phyloP scores from a whole-genome alignment of 2,888 invertebrate species.

The Epistrophe eligans region DNA sequence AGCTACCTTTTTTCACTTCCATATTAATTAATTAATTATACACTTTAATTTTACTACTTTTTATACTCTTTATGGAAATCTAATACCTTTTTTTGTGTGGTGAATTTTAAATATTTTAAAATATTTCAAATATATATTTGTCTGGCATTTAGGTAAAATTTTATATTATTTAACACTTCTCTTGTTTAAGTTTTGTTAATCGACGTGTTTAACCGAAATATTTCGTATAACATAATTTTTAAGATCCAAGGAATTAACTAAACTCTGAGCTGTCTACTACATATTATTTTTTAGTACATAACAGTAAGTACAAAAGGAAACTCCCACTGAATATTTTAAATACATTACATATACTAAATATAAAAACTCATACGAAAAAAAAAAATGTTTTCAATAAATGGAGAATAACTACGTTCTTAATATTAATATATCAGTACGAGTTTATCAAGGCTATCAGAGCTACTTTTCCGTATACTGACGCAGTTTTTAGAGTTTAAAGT shows the following conservation, averaged over 20 bases:
- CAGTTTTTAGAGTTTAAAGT: neutral
- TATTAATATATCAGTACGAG: neutral
- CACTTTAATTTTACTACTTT: neutral
- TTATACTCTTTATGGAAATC: neutral
- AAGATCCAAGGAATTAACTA: too few relatives aligned
- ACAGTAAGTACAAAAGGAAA: too few relatives aligned
- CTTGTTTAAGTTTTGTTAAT: neutral
- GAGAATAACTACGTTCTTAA: too few relatives aligned
- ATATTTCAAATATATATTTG: neutral
- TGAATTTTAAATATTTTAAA: neutral
- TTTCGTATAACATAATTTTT: too few relatives aligned
- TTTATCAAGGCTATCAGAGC: neutral
- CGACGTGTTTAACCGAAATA: neutral
- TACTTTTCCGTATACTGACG: neutral
- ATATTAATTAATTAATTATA: constrained; percentile 12
- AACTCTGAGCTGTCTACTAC: too few relatives aligned
- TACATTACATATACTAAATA: too few relatives aligned
- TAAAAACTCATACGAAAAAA: too few relatives aligned
- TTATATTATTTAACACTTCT: neutral
- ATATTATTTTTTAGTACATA: too few relatives aligned
- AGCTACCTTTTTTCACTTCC: neutral
- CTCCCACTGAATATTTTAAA: too few relatives aligned
- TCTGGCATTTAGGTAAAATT: neutral
- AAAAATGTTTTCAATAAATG: too few relatives aligned
- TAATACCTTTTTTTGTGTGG: neutral